Conservation (phyloP, 2,113 vertebrate species). For the Piaya cayana region DNA sequence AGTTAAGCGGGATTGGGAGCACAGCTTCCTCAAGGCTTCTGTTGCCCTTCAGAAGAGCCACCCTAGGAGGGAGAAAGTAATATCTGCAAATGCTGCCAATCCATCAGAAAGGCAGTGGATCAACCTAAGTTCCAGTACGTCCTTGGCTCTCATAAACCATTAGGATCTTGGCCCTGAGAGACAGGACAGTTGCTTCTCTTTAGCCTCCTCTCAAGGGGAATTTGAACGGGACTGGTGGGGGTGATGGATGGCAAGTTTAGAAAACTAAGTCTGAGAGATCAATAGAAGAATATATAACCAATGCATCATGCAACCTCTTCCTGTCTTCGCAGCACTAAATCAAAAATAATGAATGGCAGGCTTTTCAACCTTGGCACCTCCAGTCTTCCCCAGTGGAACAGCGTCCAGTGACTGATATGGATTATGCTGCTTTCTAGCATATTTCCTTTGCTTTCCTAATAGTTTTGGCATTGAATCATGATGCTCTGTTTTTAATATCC, state of each 20-base stretch:
- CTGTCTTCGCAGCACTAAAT: constrained; percentile 62
- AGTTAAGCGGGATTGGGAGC: not conserved
- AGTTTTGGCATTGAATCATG: constrained; percentile 59
- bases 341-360: constrained; percentile 63
- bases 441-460: constrained; percentile 5
- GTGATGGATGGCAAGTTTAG: constrained; percentile 75
- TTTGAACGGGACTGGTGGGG: not conserved
- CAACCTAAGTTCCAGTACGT: not conserved
- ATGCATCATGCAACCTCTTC: constrained; percentile 65
- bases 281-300: constrained; percentile 57
- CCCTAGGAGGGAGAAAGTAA: not conserved
- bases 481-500: constrained; percentile 51
- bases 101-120: not conserved
- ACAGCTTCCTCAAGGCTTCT: not conserved
- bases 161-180: not conserved
- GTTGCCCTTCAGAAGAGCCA: not conserved
- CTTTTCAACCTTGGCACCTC: constrained; percentile 16
- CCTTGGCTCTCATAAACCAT: not conserved
- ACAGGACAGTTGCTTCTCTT: not conserved
- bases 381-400: not conserved
- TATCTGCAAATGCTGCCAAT: not conserved
- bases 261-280: constrained; percentile 57
- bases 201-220: not conserved
- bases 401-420: not conserved
- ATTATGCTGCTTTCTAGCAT: constrained; percentile 5